These are phyloP conservation scores for Phragmatobia fuliginosa DNA, from an alignment of 2,888 invertebrate species.

Conservation along the genomic window DNA sequence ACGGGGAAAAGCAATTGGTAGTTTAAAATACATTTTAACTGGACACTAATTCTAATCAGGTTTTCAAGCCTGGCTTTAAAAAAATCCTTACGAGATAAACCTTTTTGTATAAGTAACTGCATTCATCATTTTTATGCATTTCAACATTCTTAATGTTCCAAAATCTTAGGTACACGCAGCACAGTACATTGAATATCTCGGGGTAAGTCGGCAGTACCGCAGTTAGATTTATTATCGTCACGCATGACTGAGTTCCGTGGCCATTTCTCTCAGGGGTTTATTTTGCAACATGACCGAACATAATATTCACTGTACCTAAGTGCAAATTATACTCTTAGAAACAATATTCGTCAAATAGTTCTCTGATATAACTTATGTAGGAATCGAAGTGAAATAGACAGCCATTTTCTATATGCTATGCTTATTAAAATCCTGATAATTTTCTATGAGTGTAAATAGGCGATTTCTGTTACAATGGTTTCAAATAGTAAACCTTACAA, in stretches of 20 bases:
- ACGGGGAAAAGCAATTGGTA: not conserved
- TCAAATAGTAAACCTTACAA: not conserved
- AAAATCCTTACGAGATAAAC: too few species aligned
- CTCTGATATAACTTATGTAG: not conserved
- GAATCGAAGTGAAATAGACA: not conserved
- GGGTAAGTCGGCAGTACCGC: slow-evolving; percentile 58
- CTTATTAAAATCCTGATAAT: not conserved
- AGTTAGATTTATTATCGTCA: slow-evolving; percentile 63
- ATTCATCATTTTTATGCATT: not conserved
- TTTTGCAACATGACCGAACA: slow-evolving; percentile 52
- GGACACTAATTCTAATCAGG: too few species aligned
- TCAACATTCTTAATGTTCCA: not conserved
- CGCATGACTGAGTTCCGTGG: slow-evolving; percentile 59
- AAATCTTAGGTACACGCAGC: slow-evolving; percentile 6
- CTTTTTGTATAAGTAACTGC: not conserved
- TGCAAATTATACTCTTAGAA: slow-evolving; percentile 21
- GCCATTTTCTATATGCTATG: not conserved
- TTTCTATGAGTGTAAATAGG: not conserved
- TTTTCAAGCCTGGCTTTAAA: not conserved
- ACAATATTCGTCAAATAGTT: slow-evolving; percentile 14
- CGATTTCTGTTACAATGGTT: too few species aligned
- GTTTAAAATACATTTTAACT: not conserved
- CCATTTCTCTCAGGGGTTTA: slow-evolving; percentile 53
- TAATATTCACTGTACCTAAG: slow-evolving; percentile 46
- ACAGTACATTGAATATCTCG: slow-evolving; percentile 62